A percentile compares a stretch with the other conserved stretches of the same genome.
Conservation (phyloP, 2,113 vertebrate species). For the Hippocampus barbouri region DNA sequence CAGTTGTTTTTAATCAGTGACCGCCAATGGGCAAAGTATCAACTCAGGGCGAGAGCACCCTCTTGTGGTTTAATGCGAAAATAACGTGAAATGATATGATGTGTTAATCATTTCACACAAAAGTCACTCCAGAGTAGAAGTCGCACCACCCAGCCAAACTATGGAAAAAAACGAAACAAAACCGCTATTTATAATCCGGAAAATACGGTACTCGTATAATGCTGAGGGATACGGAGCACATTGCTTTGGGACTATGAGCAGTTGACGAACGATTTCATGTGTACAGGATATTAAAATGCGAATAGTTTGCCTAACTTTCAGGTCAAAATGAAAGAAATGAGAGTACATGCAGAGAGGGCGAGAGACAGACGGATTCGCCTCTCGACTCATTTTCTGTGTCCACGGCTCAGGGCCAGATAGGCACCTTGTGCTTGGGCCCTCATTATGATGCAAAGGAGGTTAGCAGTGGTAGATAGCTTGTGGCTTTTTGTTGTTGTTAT, state of each 20-base stretch:
- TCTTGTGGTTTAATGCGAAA: no score
- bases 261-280: neutral
- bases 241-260: neutral
- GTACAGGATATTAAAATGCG: neutral
- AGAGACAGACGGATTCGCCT: conserved; percentile 5
- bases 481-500: conserved; percentile 25
- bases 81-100: no score
- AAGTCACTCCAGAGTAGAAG: no score
- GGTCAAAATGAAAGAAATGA: neutral
- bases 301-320: neutral
- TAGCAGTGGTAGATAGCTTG: conserved; percentile 30
- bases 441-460: conserved; percentile 61
- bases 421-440: conserved; percentile 24
- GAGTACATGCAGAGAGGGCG: conserved; percentile 13
- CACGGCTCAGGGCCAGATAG: conserved; percentile 39
- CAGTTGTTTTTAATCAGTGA: no score
- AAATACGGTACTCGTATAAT: no score
- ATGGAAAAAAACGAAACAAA: no score
- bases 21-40: no score
- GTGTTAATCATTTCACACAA: no score
- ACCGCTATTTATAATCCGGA: no score
- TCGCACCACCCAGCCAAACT: no score
- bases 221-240: neutral
- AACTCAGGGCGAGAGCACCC: no score
- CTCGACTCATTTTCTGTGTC: conserved; percentile 1